These are phyloP conservation scores for Melikaiella ostensackeni DNA, from an alignment of 2,888 invertebrate species.

Conservation along the genomic window DNA sequence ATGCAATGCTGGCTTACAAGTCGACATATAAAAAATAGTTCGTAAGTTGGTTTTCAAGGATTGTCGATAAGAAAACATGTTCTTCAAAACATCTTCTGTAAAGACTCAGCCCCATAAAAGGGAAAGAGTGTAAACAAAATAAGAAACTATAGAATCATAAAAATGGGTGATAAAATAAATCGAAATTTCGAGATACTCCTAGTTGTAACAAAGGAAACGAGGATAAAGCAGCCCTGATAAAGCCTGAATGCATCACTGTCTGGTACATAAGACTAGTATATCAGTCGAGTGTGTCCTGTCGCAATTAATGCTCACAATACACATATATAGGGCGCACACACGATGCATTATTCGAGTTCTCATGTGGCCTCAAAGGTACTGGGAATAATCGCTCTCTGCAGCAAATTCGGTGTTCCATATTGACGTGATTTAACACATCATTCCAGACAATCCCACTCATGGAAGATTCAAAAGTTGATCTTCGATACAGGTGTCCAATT, in stretches of 20 bases:
- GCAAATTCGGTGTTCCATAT: constrained; percentile 22
- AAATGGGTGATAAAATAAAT: no score
- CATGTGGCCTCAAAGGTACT: constrained; percentile 46
- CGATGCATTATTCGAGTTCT: constrained; percentile 48
- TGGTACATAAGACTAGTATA: background rate
- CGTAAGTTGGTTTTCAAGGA: no score
- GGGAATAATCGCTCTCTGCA: constrained; percentile 43
- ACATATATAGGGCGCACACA: constrained; percentile 36
- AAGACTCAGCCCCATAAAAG: no score
- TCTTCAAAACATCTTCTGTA: no score
- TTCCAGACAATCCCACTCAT: background rate
- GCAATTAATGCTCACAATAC: constrained; percentile 34
- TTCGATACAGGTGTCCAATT: background rate
- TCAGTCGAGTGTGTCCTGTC: constrained; percentile 1
- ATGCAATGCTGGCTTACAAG: no score
- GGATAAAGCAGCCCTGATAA: background rate
- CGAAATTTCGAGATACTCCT: background rate
- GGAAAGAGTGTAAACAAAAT: no score
- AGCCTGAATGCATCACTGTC: constrained; percentile 13
- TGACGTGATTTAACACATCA: background rate
- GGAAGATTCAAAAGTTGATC: constrained; percentile 15
- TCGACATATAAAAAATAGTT: no score
- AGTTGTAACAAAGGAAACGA: background rate
- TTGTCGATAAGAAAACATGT: no score
- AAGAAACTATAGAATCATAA: no score